These are phyloP conservation scores for Orgyia antiqua DNA, from an alignment of 2,888 invertebrate genomes.

Conservation along the genomic window DNA sequence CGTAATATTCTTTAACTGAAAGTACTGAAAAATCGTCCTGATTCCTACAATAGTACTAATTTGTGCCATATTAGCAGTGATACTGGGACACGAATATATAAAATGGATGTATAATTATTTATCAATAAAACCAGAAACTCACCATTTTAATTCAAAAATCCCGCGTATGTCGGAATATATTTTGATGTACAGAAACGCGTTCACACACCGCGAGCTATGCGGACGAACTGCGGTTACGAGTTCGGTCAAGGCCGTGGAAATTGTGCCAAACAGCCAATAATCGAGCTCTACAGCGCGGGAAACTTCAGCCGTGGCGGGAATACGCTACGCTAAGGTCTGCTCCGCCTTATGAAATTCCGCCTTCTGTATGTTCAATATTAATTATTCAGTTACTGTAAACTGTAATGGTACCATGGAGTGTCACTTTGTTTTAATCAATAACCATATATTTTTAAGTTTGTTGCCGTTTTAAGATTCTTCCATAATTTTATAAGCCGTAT, in stretches of 20 bases:
- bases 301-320: conserved; percentile 33
- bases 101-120: no score
- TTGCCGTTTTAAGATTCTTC: no score
- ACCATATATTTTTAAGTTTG: no score
- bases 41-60: not conserved
- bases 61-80: not conserved
- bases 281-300: conserved; percentile 58
- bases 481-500: no score
- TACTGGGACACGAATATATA: no score
- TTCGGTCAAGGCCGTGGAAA: conserved; percentile 68
- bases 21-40: conserved; percentile 5
- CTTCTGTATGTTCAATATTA: not conserved
- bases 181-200: conserved; percentile 26
- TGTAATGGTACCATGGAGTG: not conserved
- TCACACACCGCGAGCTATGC: conserved; percentile 42
- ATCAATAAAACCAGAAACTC: no score
- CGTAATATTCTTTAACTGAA: conserved; percentile 26
- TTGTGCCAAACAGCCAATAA: conserved; percentile 59
- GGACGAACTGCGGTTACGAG: conserved; percentile 56
- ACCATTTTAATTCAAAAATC: conserved; percentile 55
- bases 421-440: no score
- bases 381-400: not conserved
- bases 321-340: not conserved
- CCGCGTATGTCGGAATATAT: conserved; percentile 33
- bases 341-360: no score